These are phyloP conservation scores for Carabus problematicus DNA, from an alignment of 2,888 invertebrate genomes.

Conservation along the genomic window DNA sequence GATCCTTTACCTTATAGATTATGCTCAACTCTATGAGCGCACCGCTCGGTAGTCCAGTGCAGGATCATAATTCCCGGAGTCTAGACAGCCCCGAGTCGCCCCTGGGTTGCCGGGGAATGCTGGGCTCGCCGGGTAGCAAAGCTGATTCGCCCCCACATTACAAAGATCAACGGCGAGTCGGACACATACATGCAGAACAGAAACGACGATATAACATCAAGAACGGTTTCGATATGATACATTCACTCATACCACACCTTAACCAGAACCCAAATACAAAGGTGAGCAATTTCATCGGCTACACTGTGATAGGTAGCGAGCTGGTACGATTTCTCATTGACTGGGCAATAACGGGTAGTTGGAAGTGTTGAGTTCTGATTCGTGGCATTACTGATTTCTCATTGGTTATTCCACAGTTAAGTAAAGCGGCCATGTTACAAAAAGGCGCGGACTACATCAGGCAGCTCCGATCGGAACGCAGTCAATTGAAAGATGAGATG, in stretches of 20 bases:
- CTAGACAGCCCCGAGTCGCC: constrained; percentile 71
- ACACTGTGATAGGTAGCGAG: too few species aligned
- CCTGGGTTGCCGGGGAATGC: constrained; percentile 51
- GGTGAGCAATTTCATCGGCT: constrained; percentile 58
- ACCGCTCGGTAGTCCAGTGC: constrained; percentile 59
- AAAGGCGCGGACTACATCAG: constrained; percentile 96
- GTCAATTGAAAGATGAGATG: constrained; percentile 89
- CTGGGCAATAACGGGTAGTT: too few species aligned
- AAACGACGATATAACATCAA: constrained; percentile 95
- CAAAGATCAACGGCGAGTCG: constrained; percentile 78
- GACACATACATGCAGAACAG: constrained; percentile 95
- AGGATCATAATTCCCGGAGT: constrained; percentile 59
- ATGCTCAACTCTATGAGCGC: constrained; percentile 50
- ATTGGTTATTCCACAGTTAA: constrained; percentile 65
- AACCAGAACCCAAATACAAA: constrained; percentile 90
- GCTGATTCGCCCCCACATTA: constrained; percentile 62
- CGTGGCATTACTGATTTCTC: too few species aligned
- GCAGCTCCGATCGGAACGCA: constrained; percentile 84
- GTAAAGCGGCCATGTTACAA: constrained; percentile 96
- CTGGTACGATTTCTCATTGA: background rate
- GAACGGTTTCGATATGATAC: constrained; percentile 93
- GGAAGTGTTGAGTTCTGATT: too few species aligned
- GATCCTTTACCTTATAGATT: constrained; percentile 39
- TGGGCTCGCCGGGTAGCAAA: constrained; percentile 58
- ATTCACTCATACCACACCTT: constrained; percentile 90